These are phyloP conservation scores for Zaprionus capensis DNA, from an alignment of 1,140 invertebrate species.

Conservation along the genomic window DNA sequence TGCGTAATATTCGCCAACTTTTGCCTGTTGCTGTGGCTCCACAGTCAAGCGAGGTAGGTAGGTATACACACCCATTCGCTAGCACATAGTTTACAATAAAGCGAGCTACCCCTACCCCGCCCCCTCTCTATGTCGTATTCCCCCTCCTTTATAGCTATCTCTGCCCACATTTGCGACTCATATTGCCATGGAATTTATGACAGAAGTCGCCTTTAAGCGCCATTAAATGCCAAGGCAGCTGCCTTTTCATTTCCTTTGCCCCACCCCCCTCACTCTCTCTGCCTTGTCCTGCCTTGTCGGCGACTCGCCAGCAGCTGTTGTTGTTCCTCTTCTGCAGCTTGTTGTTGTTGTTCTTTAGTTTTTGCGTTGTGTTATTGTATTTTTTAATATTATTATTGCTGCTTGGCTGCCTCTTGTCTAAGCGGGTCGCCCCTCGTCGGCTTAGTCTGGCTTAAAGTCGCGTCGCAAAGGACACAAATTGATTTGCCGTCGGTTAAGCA, in stretches of 20 bases:
- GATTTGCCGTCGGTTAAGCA: neutral
- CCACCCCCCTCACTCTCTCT: neutral
- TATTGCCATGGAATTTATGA: constrained; percentile 46
- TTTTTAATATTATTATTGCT: constrained; percentile 67
- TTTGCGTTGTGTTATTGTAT: constrained; percentile 36
- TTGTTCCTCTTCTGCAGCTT: neutral
- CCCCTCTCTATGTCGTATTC: too few relatives aligned
- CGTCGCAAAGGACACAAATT: constrained; percentile 26
- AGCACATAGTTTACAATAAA: constrained; percentile 16
- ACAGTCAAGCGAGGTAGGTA: neutral
- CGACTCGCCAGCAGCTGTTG: constrained; percentile 64
- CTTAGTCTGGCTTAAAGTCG: constrained; percentile 48
- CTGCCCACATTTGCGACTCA: constrained; percentile 40
- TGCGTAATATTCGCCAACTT: constrained; percentile 2
- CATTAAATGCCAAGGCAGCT: constrained; percentile 74
- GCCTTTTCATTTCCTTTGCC: constrained; percentile 16
- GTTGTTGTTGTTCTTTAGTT: constrained; percentile 13
- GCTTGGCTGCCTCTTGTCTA: constrained; percentile 61
- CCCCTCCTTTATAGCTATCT: neutral
- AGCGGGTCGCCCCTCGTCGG: constrained; percentile 8
- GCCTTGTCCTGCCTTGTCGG: constrained; percentile 8
- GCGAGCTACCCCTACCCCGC: neutral
- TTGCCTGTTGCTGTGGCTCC: constrained; percentile 38
- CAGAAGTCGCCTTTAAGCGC: constrained; percentile 34
- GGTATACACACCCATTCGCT: constrained; percentile 21